These are phyloP conservation scores for Elanoides forficatus DNA, from an alignment of 2,113 vertebrate genomes.

Conservation along the genomic window DNA sequence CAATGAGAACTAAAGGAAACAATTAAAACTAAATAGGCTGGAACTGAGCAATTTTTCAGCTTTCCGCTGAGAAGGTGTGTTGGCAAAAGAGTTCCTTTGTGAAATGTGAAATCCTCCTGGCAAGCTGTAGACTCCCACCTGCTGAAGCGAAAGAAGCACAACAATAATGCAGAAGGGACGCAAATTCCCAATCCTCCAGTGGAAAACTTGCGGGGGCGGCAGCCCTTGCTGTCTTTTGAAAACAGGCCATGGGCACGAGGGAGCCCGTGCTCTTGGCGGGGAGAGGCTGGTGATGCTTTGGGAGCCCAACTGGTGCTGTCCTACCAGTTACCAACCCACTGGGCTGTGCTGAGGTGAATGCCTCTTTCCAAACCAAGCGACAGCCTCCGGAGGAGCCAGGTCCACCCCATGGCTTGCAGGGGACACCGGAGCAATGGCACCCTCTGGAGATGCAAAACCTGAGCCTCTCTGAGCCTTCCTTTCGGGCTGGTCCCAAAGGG, in stretches of 20 bases:
- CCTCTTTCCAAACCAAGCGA: neutral
- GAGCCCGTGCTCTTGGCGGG: neutral
- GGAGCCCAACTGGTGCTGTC: neutral
- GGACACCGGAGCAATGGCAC: neutral
- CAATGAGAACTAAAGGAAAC: constrained; percentile 16
- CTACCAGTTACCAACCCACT: rapidly evolving
- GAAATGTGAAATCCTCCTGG: neutral
- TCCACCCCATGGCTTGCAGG: neutral
- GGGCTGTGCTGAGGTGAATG: neutral
- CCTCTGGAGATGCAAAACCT: neutral
- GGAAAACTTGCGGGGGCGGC: rapidly evolving
- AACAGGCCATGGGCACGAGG: rapidly evolving
- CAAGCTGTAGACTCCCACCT: neutral
- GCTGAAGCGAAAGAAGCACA: neutral
- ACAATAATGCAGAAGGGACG: neutral
- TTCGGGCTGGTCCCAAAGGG: neutral
- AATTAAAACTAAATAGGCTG: constrained; percentile 47
- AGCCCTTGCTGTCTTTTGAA: rapidly evolving
- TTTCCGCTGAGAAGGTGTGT: neutral
- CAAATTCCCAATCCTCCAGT: neutral
- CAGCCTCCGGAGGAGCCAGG: neutral
- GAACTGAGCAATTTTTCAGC: neutral
- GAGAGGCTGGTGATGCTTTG: neutral
- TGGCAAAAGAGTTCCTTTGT: neutral
- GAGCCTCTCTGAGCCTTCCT: neutral